phyloP scores from a whole-genome alignment of 1,140 invertebrate genomes.

The Aporrectodea caliginosa region DNA sequence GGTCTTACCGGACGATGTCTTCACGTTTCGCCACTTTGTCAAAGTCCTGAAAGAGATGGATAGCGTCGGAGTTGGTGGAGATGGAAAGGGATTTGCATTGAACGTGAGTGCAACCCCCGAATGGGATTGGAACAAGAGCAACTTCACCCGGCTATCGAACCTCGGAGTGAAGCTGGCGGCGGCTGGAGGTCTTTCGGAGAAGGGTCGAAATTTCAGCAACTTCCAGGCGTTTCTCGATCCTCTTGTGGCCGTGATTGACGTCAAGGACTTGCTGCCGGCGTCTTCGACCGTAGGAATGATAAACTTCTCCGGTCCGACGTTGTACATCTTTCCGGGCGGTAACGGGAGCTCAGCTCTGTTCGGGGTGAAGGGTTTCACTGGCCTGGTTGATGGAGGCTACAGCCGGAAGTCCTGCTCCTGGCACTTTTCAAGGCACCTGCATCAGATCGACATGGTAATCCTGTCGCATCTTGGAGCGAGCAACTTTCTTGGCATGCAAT shows the following conservation, averaged over 20 bases:
- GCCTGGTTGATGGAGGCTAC: constrained; percentile 90
- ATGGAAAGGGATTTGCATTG: neutral
- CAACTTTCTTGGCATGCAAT: neutral
- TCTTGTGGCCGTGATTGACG: neutral
- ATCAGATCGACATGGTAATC: neutral
- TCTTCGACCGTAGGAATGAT: constrained; percentile 91
- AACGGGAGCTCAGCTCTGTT: constrained; percentile 89
- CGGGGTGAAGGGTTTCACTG: constrained; percentile 91
- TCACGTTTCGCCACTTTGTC: neutral
- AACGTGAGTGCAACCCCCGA: neutral
- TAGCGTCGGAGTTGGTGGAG: neutral
- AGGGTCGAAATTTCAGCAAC: neutral
- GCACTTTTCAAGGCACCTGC: constrained; percentile 64
- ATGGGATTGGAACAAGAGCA: neutral
- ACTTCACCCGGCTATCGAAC: neutral
- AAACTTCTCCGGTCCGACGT: constrained; percentile 83
- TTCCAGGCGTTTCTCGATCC: neutral
- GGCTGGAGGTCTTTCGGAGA: neutral
- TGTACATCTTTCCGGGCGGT: constrained; percentile 90
- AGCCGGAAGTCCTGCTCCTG: constrained; percentile 87
- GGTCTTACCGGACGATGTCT: neutral
- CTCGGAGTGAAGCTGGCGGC: neutral
- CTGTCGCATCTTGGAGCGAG: neutral
- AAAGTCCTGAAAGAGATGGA: neutral
- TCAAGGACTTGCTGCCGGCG: constrained; percentile 77